phyloP scores from a whole-genome alignment of 2,888 invertebrate genomes.

The Andrena camellia region DNA sequence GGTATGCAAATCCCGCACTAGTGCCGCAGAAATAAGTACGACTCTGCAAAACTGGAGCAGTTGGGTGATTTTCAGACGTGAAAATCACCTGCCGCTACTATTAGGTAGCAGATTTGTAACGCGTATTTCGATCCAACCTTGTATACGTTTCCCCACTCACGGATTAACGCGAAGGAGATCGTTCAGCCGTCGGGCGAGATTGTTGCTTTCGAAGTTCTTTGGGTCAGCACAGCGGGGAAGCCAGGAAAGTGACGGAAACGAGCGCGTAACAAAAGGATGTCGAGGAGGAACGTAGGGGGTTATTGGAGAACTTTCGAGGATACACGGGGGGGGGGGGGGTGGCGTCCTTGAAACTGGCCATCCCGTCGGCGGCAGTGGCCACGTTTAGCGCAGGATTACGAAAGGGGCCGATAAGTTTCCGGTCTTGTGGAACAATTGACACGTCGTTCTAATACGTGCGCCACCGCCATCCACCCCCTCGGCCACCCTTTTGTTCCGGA shows the following conservation, averaged over 20 bases:
- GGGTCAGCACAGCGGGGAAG: background rate
- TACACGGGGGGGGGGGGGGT: background rate
- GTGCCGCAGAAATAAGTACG: background rate
- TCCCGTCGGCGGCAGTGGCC: conserved; percentile 28
- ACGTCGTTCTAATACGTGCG: conserved; percentile 73
- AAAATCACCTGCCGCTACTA: no score
- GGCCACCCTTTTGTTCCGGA: conserved; percentile 36
- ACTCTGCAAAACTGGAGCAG: background rate
- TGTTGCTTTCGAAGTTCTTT: conserved; percentile 27
- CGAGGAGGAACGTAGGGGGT: conserved; percentile 17
- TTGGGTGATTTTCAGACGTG: background rate
- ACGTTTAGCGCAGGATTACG: conserved; percentile 65
- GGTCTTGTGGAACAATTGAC: conserved; percentile 78
- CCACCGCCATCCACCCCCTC: conserved; percentile 27
- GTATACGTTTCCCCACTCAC: background rate
- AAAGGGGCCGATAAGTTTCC: conserved; percentile 69
- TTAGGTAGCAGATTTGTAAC: no score
- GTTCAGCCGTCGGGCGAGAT: conserved; percentile 22
- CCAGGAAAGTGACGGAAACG: conserved; percentile 39
- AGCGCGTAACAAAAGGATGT: conserved; percentile 35
- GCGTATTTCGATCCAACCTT: background rate
- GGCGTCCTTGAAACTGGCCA: conserved; percentile 66
- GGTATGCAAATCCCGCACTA: background rate
- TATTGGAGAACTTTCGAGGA: conserved; percentile 63
- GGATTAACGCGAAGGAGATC: background rate